Percentiles rank a stretch among this genome's conserved stretches.
Evolutionary conservation across 1,140 invertebrate genomes (phyloP).

Genomic region (Elysia chlorotica): DNA sequence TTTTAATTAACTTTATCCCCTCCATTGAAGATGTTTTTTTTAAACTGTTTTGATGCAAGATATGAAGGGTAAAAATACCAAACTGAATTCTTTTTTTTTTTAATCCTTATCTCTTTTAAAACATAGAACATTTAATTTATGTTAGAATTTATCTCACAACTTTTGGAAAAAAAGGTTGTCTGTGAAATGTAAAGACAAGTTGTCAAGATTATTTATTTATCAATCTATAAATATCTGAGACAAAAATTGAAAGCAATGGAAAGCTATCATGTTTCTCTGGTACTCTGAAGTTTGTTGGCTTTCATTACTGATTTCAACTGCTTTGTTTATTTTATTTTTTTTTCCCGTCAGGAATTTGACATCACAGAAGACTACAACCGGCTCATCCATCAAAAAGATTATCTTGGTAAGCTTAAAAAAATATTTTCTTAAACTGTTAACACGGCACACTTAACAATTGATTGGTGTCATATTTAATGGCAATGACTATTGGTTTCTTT

Average conservation of each 20-base stretch:
- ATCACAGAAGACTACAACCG: conserved; percentile 93
- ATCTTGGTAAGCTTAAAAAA: conserved; percentile 68
- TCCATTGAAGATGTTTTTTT: too few relatives aligned
- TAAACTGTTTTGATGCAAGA: too few relatives aligned
- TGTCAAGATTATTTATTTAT: not conserved
- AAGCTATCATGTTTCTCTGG: not conserved
- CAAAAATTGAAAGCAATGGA: too few relatives aligned
- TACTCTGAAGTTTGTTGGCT: not conserved
- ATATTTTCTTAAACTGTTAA: not conserved
- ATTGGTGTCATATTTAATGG: not conserved
- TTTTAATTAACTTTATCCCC: too few relatives aligned
- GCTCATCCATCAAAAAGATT: conserved; percentile 84
- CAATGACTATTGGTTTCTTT: not conserved
- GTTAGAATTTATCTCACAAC: too few relatives aligned
- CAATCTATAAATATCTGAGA: not conserved
- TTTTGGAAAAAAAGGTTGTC: not conserved
- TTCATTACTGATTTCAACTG: not conserved
- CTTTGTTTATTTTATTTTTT: conserved; percentile 15
- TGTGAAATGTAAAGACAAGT: not conserved
- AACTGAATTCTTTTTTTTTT: not conserved
- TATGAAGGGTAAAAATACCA: too few relatives aligned
- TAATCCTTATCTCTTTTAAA: not conserved
- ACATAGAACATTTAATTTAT: too few relatives aligned
- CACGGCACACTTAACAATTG: not conserved
- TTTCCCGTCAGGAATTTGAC: conserved; percentile 79